Evolutionary conservation across 2,888 invertebrate genomes (phyloP).

Genomic region (Meteorus colon): DNA sequence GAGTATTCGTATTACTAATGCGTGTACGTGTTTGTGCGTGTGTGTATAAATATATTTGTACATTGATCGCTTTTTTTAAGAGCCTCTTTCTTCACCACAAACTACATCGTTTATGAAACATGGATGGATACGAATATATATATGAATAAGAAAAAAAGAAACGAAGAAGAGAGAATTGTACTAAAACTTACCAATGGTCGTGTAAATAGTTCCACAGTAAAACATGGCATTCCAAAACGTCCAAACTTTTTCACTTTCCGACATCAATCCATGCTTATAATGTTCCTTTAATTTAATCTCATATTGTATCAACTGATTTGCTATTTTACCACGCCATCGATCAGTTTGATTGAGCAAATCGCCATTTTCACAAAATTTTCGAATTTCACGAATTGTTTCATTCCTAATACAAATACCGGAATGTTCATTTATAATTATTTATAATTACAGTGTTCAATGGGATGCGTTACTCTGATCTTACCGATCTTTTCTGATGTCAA

Average conservation of each 20-base stretch:
- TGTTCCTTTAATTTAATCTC: conserved; percentile 76
- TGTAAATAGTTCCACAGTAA: conserved; percentile 90
- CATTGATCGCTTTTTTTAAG: conserved; percentile 5
- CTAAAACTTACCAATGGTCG: conserved; percentile 85
- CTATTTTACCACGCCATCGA: conserved; percentile 75
- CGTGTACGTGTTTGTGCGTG: neutral
- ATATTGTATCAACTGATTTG: conserved; percentile 75
- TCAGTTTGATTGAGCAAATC: conserved; percentile 64
- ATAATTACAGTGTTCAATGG: too few species aligned
- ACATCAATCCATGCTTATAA: conserved; percentile 72
- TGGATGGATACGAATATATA: neutral
- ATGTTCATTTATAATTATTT: neutral
- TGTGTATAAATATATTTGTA: conserved; percentile 10
- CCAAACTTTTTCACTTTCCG: conserved; percentile 79
- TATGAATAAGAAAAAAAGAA: neutral
- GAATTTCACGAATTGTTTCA: conserved; percentile 65
- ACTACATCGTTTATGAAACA: neutral
- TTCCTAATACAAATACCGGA: conserved; percentile 58
- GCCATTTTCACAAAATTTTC: conserved; percentile 63
- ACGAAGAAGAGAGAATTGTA: conserved; percentile 34
- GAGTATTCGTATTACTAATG: too few species aligned
- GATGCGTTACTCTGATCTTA: conserved; percentile 44
- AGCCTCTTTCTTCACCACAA: neutral
- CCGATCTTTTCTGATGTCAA: conserved; percentile 67
- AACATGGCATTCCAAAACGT: conserved; percentile 91